Evolutionary conservation across 2,113 vertebrate genomes (phyloP).

Genomic region (Camelus dromedarius): DNA sequence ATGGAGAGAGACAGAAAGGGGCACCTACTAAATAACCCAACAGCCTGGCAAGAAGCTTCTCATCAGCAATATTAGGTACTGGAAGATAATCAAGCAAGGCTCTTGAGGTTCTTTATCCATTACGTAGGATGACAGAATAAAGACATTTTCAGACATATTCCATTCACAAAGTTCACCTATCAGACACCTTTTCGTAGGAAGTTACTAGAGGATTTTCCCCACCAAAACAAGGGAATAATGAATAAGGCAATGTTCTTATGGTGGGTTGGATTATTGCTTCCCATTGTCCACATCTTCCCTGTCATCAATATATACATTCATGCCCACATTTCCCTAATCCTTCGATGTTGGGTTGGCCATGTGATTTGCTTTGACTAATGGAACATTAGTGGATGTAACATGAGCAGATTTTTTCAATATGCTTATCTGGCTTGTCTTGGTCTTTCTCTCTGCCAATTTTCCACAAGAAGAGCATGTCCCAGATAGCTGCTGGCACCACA

Average conservation of each 20-base stretch:
- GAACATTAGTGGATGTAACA: not conserved
- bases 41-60: not conserved
- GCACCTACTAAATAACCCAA: not conserved
- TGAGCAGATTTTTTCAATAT: not conserved
- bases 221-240: not conserved
- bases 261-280: not conserved
- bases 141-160: not conserved
- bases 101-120: not conserved
- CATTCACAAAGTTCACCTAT: not conserved
- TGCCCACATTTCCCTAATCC: not conserved
- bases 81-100: not conserved
- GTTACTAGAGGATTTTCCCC: not conserved
- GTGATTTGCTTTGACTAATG: slow-evolving; percentile 16
- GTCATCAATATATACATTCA: not conserved
- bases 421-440: not conserved
- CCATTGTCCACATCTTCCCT: not conserved
- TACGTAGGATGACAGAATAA: not conserved
- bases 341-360: not conserved
- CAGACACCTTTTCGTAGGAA: not conserved
- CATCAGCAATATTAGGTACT: not conserved
- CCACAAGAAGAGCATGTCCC: not conserved
- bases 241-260: not conserved
- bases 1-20: not conserved
- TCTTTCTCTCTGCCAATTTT: not conserved
- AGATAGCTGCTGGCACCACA: not conserved